Evolutionary conservation across 2,113 vertebrate genomes (phyloP), one percentile per base, ranked within the genome.

Genomic region (Chloropsis hardwickii): DNA sequence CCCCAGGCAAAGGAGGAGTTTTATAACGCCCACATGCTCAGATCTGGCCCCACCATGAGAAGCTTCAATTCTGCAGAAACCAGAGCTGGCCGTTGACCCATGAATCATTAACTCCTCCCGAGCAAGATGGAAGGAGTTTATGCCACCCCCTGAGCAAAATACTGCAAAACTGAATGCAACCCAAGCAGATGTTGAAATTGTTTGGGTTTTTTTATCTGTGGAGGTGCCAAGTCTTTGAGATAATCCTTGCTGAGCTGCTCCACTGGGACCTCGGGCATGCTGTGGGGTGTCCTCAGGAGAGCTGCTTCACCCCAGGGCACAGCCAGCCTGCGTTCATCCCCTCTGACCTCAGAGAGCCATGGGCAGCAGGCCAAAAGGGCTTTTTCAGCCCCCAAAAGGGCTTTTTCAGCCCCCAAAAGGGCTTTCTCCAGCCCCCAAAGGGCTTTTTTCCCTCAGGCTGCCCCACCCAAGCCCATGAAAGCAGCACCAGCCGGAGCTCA

Each of bases 101-200:
- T 85, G 50, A 97, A 96, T 90, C 67, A 96, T 92, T 82, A 94
- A 96, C 95, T 40, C 56, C 76, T 54, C 67, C 85, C 3, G 1
- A 88, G 77, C 54, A 10, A 73, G 65, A 47, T 86, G 45, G 78
- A 94, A 94, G 53, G 27, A 2, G 14, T 35, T 89, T 60, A 69
- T 84, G 16, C 62, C 78, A 28, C 53, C 48, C 54, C 21, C 33
- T 20, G 60, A 79, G 53, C 3, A 10, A 62, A 94, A 66, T 10
- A 27, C 21, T 12, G 24, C 37, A 51, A 48, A 80, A 27, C 17
- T 11, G 70, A 89, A 65, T 3, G 56, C 66, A n/a, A 5, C 62
- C 71, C 87, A n/a, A 53, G 60, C 37, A 50, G 87, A 95, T 97
- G 95, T 95, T 70, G 95, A 93, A 96, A 97, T 90, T 47, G 81